Conservation (phyloP, 2,797 vertebrate species). For the Anas flavirostris region DNA sequence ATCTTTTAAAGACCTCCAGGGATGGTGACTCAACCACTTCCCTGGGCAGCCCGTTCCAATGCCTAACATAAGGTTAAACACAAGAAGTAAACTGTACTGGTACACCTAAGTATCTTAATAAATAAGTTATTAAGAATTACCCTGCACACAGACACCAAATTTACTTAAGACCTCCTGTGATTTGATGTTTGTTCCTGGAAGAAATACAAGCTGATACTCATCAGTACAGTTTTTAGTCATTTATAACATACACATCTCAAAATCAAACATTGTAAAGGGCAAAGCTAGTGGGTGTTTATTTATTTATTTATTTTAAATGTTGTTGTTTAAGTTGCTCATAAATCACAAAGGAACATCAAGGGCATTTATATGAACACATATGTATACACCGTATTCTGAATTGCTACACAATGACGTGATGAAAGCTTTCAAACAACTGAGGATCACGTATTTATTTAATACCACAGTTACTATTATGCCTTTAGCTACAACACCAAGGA, state of each 20-base stretch:
- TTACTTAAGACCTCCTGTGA: not conserved
- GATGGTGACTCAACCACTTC: no score
- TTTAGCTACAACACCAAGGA: not conserved
- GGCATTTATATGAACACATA: not conserved
- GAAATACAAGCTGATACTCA: not conserved
- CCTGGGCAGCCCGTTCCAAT: no score
- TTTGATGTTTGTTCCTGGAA: not conserved
- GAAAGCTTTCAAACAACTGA: not conserved
- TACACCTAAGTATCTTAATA: not conserved
- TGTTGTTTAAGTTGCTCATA: not conserved
- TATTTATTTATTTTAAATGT: not conserved
- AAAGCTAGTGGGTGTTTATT: no score
- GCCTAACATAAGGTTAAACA: not conserved
- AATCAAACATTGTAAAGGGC: not conserved
- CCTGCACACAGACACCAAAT: not conserved
- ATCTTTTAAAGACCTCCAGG: no score
- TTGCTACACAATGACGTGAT: not conserved
- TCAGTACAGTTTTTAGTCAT: not conserved
- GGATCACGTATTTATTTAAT: not conserved
- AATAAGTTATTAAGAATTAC: not conserved
- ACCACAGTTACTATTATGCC: not conserved
- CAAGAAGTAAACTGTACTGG: not conserved
- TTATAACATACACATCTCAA: not conserved
- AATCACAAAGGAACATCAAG: not conserved
- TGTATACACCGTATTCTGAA: not conserved